Conservation (phyloP, 2,113 vertebrate genomes). For the Mugil cephalus region DNA sequence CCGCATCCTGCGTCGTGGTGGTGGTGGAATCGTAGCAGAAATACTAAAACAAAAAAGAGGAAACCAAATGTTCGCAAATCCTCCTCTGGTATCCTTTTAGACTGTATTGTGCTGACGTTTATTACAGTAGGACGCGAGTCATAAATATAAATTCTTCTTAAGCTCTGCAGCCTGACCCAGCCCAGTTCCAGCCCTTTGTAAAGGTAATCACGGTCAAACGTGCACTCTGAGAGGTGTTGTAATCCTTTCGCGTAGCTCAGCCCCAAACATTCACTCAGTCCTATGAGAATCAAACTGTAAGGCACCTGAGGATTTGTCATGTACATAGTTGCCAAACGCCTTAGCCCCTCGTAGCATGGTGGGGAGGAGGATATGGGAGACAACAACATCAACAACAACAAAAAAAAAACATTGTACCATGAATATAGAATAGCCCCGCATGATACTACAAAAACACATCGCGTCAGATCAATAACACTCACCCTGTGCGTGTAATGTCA, state of each 20-base stretch:
- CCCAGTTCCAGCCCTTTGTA: slow-evolving; percentile 74
- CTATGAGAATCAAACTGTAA: slow-evolving; percentile 78
- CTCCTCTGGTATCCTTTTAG: slow-evolving; percentile 34
- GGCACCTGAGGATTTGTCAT: slow-evolving; percentile 85
- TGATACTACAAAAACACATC: slow-evolving; percentile 47
- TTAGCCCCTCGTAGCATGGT: slow-evolving; percentile 64
- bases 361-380: slow-evolving; percentile 31
- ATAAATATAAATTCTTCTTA: slow-evolving; percentile 39
- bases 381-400: too few relatives aligned
- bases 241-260: slow-evolving; percentile 46
- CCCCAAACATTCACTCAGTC: slow-evolving; percentile 66
- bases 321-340: slow-evolving; percentile 77
- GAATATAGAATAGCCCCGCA: slow-evolving; percentile 55
- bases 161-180: slow-evolving; percentile 55
- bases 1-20: background rate
- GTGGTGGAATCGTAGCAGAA: slow-evolving; percentile 31
- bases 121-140: slow-evolving; percentile 54
- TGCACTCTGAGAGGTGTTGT: slow-evolving; percentile 56
- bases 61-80: slow-evolving; percentile 40
- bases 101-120: slow-evolving; percentile 73
- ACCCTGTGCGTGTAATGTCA: slow-evolving; percentile 26
- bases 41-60: slow-evolving; percentile 2
- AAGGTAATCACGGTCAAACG: slow-evolving; percentile 55
- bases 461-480: background rate
- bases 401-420: slow-evolving; percentile 39